These are phyloP conservation scores for Nemopilema nomurai DNA, from an alignment of 30 jellyfish, hydroid and myxozoan species.

Conservation along the genomic window DNA sequence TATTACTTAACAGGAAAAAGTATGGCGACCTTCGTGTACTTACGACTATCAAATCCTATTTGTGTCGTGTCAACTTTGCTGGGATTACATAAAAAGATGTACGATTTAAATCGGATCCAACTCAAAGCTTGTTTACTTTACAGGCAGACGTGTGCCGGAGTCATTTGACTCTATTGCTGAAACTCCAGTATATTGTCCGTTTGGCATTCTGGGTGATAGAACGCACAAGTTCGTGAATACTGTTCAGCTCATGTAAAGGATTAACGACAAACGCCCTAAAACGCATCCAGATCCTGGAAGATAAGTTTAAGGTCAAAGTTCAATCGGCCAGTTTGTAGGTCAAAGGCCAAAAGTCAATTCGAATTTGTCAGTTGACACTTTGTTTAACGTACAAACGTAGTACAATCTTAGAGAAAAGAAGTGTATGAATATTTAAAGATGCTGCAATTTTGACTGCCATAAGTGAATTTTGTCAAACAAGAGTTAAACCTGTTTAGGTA, in stretches of 20 bases:
- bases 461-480: not conserved
- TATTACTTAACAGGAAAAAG: slow-evolving; percentile 66
- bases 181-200: slow-evolving; percentile 37
- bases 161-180: not conserved
- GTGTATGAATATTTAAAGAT: not conserved
- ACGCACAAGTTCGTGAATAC: slow-evolving; percentile 41
- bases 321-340: not conserved
- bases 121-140: slow-evolving; percentile 39
- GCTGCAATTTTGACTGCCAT: not conserved
- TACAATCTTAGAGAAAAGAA: not conserved
- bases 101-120: slow-evolving; percentile 57
- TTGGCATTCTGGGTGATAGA: slow-evolving; percentile 41
- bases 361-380: not conserved
- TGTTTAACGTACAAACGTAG: not conserved
- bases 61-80: slow-evolving; percentile 47
- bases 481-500: not conserved
- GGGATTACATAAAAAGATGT: slow-evolving; percentile 60
- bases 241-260: not conserved
- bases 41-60: slow-evolving; percentile 48
- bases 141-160: slow-evolving; percentile 15
- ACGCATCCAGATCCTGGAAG: not conserved
- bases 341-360: not conserved
- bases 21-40: slow-evolving; percentile 62
- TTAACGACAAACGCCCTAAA: not conserved
- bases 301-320: not conserved